A percentile compares a stretch with the other conserved stretches of the same genome.
phyloP scores from a whole-genome alignment of 2,797 vertebrate species.

The Leucoraja ocellata region DNA sequence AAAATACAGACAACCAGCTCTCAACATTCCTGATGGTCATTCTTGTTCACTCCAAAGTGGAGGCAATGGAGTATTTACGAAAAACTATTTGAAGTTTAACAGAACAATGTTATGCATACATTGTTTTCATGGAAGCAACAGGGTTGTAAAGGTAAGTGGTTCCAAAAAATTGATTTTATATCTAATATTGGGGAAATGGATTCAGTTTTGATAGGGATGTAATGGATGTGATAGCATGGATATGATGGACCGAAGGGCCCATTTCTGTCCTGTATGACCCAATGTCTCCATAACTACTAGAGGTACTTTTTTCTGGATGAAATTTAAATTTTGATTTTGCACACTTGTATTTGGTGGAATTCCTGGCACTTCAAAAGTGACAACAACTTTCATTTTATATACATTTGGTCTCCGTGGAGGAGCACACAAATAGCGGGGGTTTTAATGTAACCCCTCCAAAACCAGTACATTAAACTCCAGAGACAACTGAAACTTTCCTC shows the following conservation, averaged over 20 bases:
- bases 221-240: too few relatives aligned
- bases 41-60: too few relatives aligned
- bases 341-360: neutral
- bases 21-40: neutral
- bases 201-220: too few relatives aligned
- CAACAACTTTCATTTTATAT: neutral
- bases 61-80: neutral
- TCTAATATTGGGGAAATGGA: neutral
- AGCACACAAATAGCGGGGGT: neutral
- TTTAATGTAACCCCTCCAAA: neutral
- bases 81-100: neutral
- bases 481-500: neutral
- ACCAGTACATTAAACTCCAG: neutral
- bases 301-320: neutral
- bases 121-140: neutral
- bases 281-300: neutral
- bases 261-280: too few relatives aligned
- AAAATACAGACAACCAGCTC: neutral
- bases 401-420: neutral
- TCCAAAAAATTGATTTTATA: neutral
- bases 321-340: neutral
- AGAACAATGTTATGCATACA: neutral
- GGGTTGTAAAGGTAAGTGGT: neutral
- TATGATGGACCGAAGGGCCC: too few relatives aligned
- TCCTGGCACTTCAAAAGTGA: too few relatives aligned